phyloP scores from a whole-genome alignment of 1,140 invertebrate species.

The Dendrolimus punctatus region DNA sequence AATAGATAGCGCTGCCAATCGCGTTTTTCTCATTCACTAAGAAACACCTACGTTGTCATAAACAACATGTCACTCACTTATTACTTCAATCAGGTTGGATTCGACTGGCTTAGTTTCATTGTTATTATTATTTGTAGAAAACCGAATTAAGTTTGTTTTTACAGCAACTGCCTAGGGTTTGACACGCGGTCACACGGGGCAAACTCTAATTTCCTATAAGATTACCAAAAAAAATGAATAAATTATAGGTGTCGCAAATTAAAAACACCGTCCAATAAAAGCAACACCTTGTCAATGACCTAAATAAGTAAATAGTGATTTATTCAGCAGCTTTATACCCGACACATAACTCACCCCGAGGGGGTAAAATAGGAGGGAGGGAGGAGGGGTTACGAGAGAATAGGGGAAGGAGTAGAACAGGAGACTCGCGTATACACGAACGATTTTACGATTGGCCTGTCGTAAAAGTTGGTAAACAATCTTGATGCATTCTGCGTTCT shows the following conservation, averaged over 20 bases:
- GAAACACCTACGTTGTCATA: too few relatives aligned
- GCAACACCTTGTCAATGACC: constrained; percentile 19
- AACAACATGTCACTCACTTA: too few relatives aligned
- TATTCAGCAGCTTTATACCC: constrained; percentile 26
- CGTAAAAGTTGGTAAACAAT: constrained; percentile 29
- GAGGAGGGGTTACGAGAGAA: constrained; percentile 1
- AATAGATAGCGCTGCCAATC: too few relatives aligned
- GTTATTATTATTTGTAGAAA: too few relatives aligned
- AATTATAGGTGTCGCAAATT: constrained; percentile 19
- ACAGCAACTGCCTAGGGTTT: too few relatives aligned
- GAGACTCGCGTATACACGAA: constrained; percentile 10
- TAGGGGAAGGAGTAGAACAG: constrained; percentile 1
- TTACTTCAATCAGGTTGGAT: too few relatives aligned
- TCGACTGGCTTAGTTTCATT: too few relatives aligned
- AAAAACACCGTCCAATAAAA: constrained; percentile 17
- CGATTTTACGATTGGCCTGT: constrained; percentile 23
- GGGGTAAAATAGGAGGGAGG: constrained; percentile 7
- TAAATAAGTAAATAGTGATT: constrained; percentile 22
- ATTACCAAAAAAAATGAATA: constrained; percentile 15
- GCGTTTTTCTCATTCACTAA: too few relatives aligned
- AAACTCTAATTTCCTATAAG: constrained; percentile 10
- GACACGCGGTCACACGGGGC: background rate
- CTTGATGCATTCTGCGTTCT: constrained; percentile 1
- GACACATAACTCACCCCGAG: constrained; percentile 19
- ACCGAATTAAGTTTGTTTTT: too few relatives aligned